Evolutionary conservation across 2,797 vertebrate genomes (phyloP), one percentile per base, ranked within the genome.

Genomic region (Onychomys arenicola): DNA sequence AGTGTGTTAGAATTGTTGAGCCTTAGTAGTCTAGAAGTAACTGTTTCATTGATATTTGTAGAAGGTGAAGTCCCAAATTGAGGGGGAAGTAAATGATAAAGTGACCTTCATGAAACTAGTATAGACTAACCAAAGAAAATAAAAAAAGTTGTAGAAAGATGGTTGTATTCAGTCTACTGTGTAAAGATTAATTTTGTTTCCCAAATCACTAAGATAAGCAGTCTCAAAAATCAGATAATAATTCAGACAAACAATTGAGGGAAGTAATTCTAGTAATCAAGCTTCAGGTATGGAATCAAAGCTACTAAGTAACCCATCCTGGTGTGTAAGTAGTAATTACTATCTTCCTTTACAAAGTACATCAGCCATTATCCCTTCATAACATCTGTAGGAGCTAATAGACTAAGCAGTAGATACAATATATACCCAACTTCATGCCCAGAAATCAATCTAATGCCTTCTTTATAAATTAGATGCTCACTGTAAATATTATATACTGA

Each of bases 81-180:
- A 29, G 1, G 46, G 46, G 46, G 32, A 90, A 91, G 71, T 27
- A 78, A 85, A 88, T 92, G 40, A 77, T 21, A 49, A 34, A 2
- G 1, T 83, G 82, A 82, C 77, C 82, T 83, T 92, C 67, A 91
- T 5, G 11, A 59, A 75, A 80, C n/a, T 49, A 83, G 55, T 32
- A 16, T 0, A 59, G 82, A 52, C 5, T 75, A 78, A 37, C 43
- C 49, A 91, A 78, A 63, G 14, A 21, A 94, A 89, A 92, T 46
- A 67, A 78, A 32, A 67, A 63, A 92, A 82, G 75, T 90, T 73
- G 40, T 90, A 88, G 37, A 95, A 93, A 21, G 67, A 92, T 61
- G 32, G 29, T 16, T 90, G 34, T 69, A 17, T 21, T 94, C 46
- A 82, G n/a, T 37, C 21, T 23, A 77, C 19, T 37, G 69, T 63